Percentiles rank a stretch among this genome's conserved stretches.
phyloP scores from a whole-genome alignment of 2,888 invertebrate genomes.

The Aelia acuminata region DNA sequence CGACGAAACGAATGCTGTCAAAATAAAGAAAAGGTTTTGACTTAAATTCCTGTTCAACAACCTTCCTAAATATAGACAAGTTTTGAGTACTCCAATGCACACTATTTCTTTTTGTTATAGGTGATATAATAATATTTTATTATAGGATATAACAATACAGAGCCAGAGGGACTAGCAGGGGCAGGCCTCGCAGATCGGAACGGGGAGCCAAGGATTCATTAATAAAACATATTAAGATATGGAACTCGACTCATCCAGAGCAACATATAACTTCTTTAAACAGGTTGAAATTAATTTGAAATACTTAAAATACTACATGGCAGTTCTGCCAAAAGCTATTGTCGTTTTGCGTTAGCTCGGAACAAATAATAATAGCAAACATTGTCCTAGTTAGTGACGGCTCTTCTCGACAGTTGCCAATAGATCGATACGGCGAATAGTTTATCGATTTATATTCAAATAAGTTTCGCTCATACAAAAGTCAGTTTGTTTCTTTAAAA shows the following conservation, averaged over 20 bases:
- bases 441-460: neutral
- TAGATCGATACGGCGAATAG: neutral
- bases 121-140: no score
- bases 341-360: neutral
- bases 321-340: conserved; percentile 4
- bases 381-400: neutral
- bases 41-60: no score
- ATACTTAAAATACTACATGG: neutral
- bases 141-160: neutral
- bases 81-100: no score
- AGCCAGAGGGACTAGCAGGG: neutral
- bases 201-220: neutral
- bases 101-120: no score
- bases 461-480: no score
- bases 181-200: neutral
- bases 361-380: neutral
- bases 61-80: no score
- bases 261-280: neutral
- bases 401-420: neutral
- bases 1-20: no score
- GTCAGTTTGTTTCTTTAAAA: no score
- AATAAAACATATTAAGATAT: neutral
- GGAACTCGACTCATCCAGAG: neutral
- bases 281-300: neutral
- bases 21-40: no score